A percentile compares a stretch with the other conserved stretches of the same genome.
Conservation (phyloP, 2,797 vertebrate genomes). For the Orientallactaga sibirica region DNA sequence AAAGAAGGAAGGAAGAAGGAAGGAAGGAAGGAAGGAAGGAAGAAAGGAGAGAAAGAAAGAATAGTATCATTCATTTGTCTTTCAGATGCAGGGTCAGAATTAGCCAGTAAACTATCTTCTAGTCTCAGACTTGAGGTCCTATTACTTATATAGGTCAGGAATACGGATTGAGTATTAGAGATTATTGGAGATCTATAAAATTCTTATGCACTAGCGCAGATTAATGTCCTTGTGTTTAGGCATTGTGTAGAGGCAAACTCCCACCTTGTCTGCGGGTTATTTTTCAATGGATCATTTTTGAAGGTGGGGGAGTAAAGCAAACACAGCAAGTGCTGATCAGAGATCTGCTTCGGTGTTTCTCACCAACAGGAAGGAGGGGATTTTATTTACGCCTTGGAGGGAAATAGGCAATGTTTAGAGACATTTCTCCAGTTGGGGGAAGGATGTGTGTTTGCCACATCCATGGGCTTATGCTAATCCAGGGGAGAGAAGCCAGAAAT, state of each 20-base stretch:
- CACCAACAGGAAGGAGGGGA: background rate
- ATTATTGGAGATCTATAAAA: constrained; percentile 13
- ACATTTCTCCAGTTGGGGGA: background rate
- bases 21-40: no score
- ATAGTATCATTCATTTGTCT: background rate
- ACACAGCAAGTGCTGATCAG: background rate
- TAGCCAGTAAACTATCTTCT: constrained; percentile 20
- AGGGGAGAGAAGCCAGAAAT: background rate
- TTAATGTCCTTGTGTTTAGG: background rate
- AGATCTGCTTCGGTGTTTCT: background rate
- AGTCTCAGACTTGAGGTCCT: background rate
- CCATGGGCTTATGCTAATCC: background rate
- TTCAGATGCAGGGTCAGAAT: constrained; percentile 19
- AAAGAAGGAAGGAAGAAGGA: no score
- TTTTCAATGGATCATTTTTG: background rate
- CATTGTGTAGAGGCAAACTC: background rate
- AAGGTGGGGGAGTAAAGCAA: background rate
- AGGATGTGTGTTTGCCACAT: background rate
- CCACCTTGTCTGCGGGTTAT: background rate
- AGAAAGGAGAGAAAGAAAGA: no score
- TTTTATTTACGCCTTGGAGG: background rate
- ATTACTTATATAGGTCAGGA: background rate
- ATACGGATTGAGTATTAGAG: background rate
- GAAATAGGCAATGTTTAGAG: background rate
- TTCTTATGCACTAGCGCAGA: background rate